Evolutionary conservation across 2,113 vertebrate species (phyloP).

Genomic region (Vombatus ursinus): DNA sequence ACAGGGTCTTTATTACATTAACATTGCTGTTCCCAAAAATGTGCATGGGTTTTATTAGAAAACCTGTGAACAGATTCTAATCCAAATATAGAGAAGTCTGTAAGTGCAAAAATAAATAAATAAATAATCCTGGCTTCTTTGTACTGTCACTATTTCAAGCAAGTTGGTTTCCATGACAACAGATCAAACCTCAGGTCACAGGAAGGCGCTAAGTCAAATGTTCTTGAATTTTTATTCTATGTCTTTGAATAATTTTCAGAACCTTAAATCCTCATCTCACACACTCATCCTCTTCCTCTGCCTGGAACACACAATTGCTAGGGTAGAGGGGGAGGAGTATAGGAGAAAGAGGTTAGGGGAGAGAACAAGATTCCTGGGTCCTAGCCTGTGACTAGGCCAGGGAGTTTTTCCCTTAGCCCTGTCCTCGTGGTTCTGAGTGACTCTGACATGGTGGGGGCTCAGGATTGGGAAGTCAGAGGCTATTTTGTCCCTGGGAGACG

Average conservation of each 20-base stretch:
- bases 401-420: background rate
- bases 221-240: background rate
- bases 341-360: background rate
- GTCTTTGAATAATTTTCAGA: background rate
- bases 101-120: background rate
- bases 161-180: background rate
- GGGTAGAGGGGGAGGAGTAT: rapidly evolving
- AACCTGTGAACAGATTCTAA: background rate
- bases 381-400: background rate
- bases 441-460: background rate
- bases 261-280: background rate
- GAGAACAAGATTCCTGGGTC: background rate
- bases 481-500: background rate
- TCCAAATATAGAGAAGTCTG: background rate
- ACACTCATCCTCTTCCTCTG: rapidly evolving
- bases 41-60: background rate
- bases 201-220: background rate
- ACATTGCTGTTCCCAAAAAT: background rate
- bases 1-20: background rate
- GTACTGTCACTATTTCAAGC: background rate
- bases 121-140: background rate
- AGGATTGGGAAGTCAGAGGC: background rate
- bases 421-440: background rate
- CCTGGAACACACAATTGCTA: background rate
- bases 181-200: background rate